Percentiles rank a stretch among this genome's conserved stretches.
Conservation (phyloP, 92 coral and sea anemone species). For the Pocillopora grandis region DNA sequence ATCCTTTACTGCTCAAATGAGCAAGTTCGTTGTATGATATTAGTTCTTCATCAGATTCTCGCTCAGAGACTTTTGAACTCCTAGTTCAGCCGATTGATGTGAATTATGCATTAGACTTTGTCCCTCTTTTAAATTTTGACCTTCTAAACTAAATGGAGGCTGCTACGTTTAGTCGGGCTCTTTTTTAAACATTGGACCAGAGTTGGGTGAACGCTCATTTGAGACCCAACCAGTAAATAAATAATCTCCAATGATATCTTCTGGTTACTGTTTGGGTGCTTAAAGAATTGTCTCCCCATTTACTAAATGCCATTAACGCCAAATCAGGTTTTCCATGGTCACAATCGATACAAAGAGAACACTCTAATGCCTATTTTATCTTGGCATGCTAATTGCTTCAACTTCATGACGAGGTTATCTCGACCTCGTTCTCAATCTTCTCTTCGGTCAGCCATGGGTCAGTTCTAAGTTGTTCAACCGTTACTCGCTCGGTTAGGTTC, state of each 20-base stretch:
- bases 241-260: not conserved
- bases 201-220: not conserved
- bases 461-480: conserved; percentile 61
- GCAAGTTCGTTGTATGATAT: no score
- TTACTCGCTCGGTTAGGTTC: conserved; percentile 88
- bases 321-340: not conserved
- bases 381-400: not conserved
- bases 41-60: no score
- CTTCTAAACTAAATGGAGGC: no score
- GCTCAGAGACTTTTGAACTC: no score
- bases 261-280: not conserved
- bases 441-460: conserved; percentile 70
- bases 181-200: no score
- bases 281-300: no score
- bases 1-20: no score
- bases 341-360: not conserved
- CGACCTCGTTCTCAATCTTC: not conserved
- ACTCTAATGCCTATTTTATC: not conserved
- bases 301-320: no score
- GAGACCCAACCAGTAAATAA: not conserved
- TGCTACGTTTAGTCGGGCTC: no score
- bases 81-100: no score
- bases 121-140: no score
- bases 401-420: not conserved
- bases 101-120: no score